phyloP scores from a whole-genome alignment of 2,888 invertebrate species.

The Stenotaenia linearis region DNA sequence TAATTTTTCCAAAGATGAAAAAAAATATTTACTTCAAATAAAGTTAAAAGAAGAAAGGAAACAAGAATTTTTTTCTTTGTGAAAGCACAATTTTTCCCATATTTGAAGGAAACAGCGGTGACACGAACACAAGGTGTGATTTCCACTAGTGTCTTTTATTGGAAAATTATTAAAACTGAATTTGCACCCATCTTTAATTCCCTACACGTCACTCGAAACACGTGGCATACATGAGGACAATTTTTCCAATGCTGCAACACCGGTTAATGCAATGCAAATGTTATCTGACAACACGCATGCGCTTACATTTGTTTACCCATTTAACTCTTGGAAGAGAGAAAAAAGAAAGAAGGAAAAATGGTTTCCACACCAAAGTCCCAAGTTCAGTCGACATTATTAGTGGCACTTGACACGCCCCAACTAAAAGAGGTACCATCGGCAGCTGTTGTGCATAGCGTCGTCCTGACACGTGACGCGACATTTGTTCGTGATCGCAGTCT shows the following conservation, averaged over 20 bases:
- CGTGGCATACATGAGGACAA: neutral
- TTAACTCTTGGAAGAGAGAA: neutral
- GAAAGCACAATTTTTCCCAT: no score
- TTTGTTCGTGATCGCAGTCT: conserved; percentile 3
- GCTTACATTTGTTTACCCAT: neutral
- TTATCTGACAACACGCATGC: neutral
- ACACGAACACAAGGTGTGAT: conserved; percentile 9
- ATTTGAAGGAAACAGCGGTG: neutral
- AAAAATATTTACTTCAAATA: neutral
- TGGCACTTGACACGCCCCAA: conserved; percentile 17
- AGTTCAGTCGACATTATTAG: conserved; percentile 20
- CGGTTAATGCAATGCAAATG: conserved; percentile 10
- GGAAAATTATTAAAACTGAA: conserved; percentile 26
- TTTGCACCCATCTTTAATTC: conserved; percentile 22
- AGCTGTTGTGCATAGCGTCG: conserved; percentile 17
- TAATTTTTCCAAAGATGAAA: neutral
- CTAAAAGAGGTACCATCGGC: conserved; percentile 13
- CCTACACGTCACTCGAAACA: neutral
- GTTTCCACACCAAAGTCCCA: neutral
- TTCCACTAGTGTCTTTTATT: conserved; percentile 14
- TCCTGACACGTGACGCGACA: conserved; percentile 19
- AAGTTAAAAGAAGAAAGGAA: neutral
- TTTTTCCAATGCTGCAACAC: neutral
- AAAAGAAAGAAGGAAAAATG: neutral
- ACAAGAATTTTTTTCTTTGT: no score